Percentiles rank a stretch among this genome's conserved stretches.
Evolutionary conservation across 2,797 vertebrate genomes (phyloP).

Genomic region (Perodicticus potto): DNA sequence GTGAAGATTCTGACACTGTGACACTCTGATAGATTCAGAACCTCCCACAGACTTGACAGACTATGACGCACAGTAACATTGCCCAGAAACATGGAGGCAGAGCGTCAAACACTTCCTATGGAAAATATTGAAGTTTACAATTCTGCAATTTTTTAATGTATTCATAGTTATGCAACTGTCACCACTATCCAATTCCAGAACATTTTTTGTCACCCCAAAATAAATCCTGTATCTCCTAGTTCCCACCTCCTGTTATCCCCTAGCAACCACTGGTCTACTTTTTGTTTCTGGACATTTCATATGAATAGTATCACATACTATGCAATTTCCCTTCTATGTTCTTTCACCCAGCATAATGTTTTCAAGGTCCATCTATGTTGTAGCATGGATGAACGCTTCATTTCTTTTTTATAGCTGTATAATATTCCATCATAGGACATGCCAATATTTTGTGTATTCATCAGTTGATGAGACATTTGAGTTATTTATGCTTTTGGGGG

Average conservation of each 20-base stretch:
- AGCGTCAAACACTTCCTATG: background rate
- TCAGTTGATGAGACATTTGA: background rate
- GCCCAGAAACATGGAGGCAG: background rate
- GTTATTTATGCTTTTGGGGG: background rate
- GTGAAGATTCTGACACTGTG: background rate
- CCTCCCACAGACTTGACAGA: background rate
- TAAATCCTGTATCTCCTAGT: background rate
- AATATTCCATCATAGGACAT: background rate
- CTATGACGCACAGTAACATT: background rate
- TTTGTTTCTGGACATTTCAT: background rate
- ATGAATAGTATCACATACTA: background rate
- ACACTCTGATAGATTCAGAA: background rate
- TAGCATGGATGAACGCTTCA: background rate
- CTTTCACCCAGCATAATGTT: background rate
- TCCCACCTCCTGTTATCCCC: background rate
- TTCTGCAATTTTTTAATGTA: background rate
- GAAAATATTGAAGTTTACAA: background rate
- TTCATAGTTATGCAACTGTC: background rate
- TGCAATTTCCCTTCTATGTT: too few relatives aligned
- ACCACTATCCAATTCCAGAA: background rate
- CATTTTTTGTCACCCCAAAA: background rate
- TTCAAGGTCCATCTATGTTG: background rate
- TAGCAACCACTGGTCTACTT: background rate
- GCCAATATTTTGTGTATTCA: background rate
- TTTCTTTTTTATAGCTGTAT: background rate